A percentile compares a stretch with the other conserved stretches of the same genome.
phyloP scores from a whole-genome alignment of 92 coral and sea anemone species.

The Blastomussa wellsi region DNA sequence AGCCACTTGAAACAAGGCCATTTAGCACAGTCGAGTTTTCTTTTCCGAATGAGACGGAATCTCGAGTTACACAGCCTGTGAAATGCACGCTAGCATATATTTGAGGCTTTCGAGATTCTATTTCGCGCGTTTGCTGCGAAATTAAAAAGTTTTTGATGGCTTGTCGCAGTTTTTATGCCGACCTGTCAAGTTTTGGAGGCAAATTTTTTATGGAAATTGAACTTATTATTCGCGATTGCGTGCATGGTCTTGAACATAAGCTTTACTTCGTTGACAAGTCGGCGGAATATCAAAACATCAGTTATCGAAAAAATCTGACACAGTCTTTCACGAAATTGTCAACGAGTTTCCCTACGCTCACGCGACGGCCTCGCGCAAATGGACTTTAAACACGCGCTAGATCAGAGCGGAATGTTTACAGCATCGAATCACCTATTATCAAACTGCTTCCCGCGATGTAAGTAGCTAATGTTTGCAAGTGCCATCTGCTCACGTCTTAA shows the following conservation, averaged over 20 bases:
- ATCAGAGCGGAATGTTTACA: conserved; percentile 21
- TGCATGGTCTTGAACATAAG: conserved; percentile 28
- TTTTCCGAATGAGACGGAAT: conserved; percentile 6
- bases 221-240: conserved; percentile 20
- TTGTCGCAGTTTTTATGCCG: neutral
- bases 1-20: conserved; percentile 16
- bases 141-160: neutral
- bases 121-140: neutral
- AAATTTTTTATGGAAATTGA: conserved; percentile 16
- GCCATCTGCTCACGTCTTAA: conserved; percentile 22
- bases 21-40: conserved; percentile 25
- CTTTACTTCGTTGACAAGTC: conserved; percentile 40
- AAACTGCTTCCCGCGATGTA: conserved; percentile 20
- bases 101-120: neutral
- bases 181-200: neutral
- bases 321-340: conserved; percentile 13
- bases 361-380: conserved; percentile 36
- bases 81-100: conserved; percentile 26
- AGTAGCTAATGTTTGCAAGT: conserved; percentile 46
- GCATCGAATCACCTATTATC: conserved; percentile 19
- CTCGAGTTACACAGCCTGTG: conserved; percentile 34
- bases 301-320: conserved; percentile 42
- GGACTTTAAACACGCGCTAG: neutral
- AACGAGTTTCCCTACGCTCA: conserved; percentile 17
- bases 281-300: conserved; percentile 38